Evolutionary conservation across 35 echinoderm and acorn worm species (phyloP).

Genomic region (Acanthaster planci): DNA sequence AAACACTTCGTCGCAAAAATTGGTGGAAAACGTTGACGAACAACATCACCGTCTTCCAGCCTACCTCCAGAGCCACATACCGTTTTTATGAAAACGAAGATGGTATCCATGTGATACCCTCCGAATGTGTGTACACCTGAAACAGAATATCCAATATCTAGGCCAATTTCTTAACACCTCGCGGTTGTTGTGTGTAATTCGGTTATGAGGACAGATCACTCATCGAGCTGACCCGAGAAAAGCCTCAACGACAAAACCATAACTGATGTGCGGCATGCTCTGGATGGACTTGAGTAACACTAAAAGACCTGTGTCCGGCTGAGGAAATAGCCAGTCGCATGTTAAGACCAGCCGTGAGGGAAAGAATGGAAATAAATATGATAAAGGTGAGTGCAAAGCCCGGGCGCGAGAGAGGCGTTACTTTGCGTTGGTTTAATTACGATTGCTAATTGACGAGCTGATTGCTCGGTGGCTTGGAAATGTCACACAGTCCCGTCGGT

Average conservation of each 20-base stretch:
- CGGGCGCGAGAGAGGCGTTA: neutral
- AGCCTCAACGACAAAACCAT: conserved; percentile 20
- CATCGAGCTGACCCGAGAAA: conserved; percentile 18
- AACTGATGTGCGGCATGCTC: neutral
- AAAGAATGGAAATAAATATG: neutral
- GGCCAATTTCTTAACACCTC: conserved; percentile 16
- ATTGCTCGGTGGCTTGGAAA: neutral
- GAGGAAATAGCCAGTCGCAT: neutral
- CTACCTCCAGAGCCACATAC: no score
- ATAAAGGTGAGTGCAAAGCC: neutral
- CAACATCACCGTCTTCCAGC: no score
- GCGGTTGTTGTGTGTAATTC: conserved; percentile 5
- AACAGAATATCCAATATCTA: conserved; percentile 16
- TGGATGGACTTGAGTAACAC: neutral
- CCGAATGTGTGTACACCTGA: neutral
- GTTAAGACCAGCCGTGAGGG: neutral
- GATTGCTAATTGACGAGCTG: neutral
- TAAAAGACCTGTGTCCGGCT: conserved; percentile 14
- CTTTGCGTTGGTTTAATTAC: conserved; percentile 18
- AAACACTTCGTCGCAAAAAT: no score
- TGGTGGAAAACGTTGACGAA: no score
- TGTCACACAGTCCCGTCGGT: no score
- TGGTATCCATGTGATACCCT: conserved; percentile 10
- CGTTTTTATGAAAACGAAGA: neutral
- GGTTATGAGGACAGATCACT: conserved; percentile 28